phyloP scores from a whole-genome alignment of 2,888 invertebrate genomes.

The Agelastica alni region DNA sequence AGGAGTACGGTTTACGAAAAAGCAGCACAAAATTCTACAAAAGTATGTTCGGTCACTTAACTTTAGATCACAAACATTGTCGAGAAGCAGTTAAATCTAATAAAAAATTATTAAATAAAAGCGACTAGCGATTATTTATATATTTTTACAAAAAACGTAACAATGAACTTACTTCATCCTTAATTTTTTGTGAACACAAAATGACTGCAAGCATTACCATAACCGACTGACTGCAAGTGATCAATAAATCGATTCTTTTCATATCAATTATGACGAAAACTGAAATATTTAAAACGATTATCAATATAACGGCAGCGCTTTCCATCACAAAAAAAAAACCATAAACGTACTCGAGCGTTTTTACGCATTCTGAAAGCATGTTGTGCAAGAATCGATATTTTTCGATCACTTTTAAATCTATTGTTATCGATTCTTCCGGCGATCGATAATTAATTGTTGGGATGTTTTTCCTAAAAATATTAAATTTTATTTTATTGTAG shows the following conservation, averaged over 20 bases:
- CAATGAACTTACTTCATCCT: slow-evolving; percentile 9
- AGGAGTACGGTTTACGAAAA: too few species aligned
- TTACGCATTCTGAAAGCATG: slow-evolving; percentile 7
- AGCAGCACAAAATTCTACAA: too few species aligned
- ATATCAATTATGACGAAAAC: neutral
- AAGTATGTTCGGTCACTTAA: too few species aligned
- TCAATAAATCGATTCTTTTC: neutral
- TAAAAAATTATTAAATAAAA: too few species aligned
- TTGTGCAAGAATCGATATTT: slow-evolving; percentile 5
- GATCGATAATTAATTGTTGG: too few species aligned
- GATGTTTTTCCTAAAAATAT: too few species aligned
- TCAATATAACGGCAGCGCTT: neutral
- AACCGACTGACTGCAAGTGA: neutral
- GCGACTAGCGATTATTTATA: too few species aligned
- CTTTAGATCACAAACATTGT: too few species aligned
- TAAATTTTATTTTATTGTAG: too few species aligned
- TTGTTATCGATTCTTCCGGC: too few species aligned
- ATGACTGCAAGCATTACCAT: neutral
- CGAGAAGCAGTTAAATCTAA: too few species aligned
- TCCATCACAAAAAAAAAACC: neutral
- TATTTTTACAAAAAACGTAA: too few species aligned
- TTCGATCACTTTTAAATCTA: neutral
- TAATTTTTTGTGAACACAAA: slow-evolving; percentile 1
- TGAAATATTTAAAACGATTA: slow-evolving; percentile 3
- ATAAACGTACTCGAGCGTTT: neutral